These are phyloP conservation scores for Aphelenchoides fujianensis DNA, from an alignment of 1,140 invertebrate genomes.

Conservation along the genomic window DNA sequence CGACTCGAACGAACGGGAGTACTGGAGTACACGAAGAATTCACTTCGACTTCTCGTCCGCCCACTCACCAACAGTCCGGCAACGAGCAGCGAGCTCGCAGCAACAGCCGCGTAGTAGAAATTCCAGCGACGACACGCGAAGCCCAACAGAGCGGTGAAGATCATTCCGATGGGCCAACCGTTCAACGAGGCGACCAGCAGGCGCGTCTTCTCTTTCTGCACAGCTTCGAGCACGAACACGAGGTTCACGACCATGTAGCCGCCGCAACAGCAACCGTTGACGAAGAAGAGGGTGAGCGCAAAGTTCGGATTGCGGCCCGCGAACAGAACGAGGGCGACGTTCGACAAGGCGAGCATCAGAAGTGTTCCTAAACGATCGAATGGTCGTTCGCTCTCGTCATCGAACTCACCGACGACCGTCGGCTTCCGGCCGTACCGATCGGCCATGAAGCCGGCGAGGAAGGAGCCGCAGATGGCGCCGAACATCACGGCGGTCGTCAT, in stretches of 20 bases:
- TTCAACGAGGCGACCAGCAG: conserved; percentile 57
- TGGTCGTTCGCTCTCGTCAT: neutral
- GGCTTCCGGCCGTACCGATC: conserved; percentile 58
- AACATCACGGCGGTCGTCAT: conserved; percentile 52
- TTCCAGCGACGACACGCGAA: conserved; percentile 44
- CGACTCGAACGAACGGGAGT: conserved; percentile 42
- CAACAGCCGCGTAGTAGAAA: conserved; percentile 34
- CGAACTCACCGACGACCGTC: conserved; percentile 45
- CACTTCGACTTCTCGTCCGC: too few species aligned
- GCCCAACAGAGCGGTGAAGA: conserved; percentile 44
- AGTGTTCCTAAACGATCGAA: conserved; percentile 40
- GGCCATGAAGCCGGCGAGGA: conserved; percentile 53
- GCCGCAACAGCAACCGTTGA: conserved; percentile 35
- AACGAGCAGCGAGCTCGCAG: conserved; percentile 26
- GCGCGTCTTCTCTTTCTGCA: conserved; percentile 42
- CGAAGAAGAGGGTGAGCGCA: conserved; percentile 37
- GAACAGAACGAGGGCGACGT: conserved; percentile 30
- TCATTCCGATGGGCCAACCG: conserved; percentile 60
- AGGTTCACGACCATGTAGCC: conserved; percentile 58
- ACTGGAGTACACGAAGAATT: conserved; percentile 26
- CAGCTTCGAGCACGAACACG: conserved; percentile 52
- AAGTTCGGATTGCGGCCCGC: neutral
- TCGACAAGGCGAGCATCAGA: conserved; percentile 37
- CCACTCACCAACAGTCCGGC: conserved; percentile 37
- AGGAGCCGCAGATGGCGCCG: conserved; percentile 55